These are phyloP conservation scores for Hyles euphorbiae DNA, from an alignment of 1,140 invertebrate species.

Conservation along the genomic window DNA sequence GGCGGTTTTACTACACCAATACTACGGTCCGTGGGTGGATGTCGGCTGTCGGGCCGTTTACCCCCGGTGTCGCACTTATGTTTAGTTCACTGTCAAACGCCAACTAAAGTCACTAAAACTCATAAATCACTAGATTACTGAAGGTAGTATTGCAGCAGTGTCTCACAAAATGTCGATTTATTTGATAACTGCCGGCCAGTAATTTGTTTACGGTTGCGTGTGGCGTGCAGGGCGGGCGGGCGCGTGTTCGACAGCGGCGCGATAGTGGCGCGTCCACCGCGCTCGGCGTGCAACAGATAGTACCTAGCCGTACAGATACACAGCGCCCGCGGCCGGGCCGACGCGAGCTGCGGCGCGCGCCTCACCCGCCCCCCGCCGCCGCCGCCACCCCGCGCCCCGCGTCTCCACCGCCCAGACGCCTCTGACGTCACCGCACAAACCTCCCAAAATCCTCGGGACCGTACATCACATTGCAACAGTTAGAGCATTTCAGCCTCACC, in stretches of 20 bases:
- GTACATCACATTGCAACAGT: constrained; percentile 41
- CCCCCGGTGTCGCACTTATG: constrained; percentile 23
- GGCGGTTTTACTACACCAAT: constrained; percentile 40
- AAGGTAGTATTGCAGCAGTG: constrained; percentile 9
- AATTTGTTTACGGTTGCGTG: constrained; percentile 40
- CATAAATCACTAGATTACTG: constrained; percentile 19
- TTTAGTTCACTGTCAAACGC: constrained; percentile 22
- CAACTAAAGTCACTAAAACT: constrained; percentile 27
- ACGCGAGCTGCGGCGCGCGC: constrained; percentile 37
- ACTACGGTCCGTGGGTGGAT: constrained; percentile 50
- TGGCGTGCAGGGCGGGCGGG: constrained; percentile 37
- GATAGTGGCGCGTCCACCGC: constrained; percentile 44
- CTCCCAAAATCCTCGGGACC: constrained; percentile 50
- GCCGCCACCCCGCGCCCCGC: constrained; percentile 19
- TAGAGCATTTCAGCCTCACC: constrained; percentile 13
- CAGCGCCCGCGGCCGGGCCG: constrained; percentile 11
- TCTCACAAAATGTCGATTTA: constrained; percentile 18
- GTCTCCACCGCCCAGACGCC: constrained; percentile 28
- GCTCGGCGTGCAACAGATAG: constrained; percentile 59
- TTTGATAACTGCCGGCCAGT: constrained; percentile 21
- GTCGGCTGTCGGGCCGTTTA: constrained; percentile 41
- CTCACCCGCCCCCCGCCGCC: constrained; percentile 5
- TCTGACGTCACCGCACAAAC: constrained; percentile 58
- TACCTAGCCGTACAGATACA: constrained; percentile 42
- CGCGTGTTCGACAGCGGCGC: constrained; percentile 23